Conservation (phyloP, 2,113 vertebrate genomes). For the Alces alces region DNA sequence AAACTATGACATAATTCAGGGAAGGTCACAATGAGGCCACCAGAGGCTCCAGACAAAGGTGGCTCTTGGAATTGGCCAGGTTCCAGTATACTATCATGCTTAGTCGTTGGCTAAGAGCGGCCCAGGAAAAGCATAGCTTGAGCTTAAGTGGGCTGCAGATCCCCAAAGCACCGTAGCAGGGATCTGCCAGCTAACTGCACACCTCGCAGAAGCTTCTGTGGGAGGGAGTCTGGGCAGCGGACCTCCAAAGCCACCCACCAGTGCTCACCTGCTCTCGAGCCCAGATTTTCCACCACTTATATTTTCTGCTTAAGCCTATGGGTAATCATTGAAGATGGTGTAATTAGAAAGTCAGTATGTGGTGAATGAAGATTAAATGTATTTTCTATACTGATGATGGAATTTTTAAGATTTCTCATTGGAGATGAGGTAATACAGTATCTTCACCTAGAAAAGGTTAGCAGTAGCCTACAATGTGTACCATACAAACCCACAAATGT, state of each 20-base stretch:
- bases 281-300: background rate
- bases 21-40: background rate
- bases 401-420: background rate
- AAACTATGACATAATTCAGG: background rate
- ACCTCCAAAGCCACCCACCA: accelerated
- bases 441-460: background rate
- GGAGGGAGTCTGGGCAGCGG: background rate
- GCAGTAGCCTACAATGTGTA: background rate
- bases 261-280: background rate
- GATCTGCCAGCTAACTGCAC: too few relatives aligned
- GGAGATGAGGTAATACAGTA: background rate
- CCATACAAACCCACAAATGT: background rate
- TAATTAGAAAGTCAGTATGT: background rate
- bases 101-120: background rate
- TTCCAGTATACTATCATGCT: accelerated
- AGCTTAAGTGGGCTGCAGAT: background rate
- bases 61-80: background rate
- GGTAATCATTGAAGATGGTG: background rate
- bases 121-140: background rate
- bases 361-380: background rate
- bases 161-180: background rate
- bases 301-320: background rate
- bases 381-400: background rate
- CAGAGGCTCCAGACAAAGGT: background rate
- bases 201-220: background rate